These are phyloP conservation scores for Melanostoma scalare DNA, from an alignment of 2,888 invertebrate genomes.

Conservation along the genomic window DNA sequence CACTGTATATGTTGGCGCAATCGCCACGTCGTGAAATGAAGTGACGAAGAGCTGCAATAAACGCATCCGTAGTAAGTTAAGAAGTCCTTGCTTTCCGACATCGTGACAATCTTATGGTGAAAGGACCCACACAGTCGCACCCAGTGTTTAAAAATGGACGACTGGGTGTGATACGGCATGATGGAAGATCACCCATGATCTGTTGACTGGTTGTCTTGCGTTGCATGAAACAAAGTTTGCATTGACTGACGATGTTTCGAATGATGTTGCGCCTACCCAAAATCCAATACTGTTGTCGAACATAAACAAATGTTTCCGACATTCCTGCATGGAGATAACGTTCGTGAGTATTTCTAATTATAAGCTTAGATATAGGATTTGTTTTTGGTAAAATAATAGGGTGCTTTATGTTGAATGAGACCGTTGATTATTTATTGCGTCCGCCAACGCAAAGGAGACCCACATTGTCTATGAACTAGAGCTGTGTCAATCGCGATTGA, in stretches of 20 bases:
- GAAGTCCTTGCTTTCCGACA: constrained; percentile 11
- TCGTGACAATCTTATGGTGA: constrained; percentile 43
- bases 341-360: constrained; percentile 29
- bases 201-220: too few species aligned
- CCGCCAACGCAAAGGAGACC: constrained; percentile 22
- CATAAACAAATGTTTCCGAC: constrained; percentile 27
- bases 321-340: constrained; percentile 41
- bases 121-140: constrained; percentile 49
- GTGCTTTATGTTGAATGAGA: constrained; percentile 36
- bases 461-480: too few species aligned
- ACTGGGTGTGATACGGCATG: too few species aligned
- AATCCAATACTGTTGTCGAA: too few species aligned
- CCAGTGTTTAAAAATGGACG: constrained; percentile 35
- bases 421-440: constrained; percentile 3
- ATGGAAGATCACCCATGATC: too few species aligned
- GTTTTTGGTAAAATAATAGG: constrained; percentile 43
- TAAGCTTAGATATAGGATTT: constrained; percentile 26
- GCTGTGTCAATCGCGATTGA: too few species aligned
- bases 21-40: constrained; percentile 53
- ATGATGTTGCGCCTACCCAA: too few species aligned
- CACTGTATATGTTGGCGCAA: constrained; percentile 54
- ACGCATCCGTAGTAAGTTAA: constrained; percentile 55
- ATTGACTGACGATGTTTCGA: too few species aligned
- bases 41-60: constrained; percentile 53
- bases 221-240: too few species aligned